Evolutionary conservation across 1,140 invertebrate genomes (phyloP).

Genomic region (Linepithema humile): DNA sequence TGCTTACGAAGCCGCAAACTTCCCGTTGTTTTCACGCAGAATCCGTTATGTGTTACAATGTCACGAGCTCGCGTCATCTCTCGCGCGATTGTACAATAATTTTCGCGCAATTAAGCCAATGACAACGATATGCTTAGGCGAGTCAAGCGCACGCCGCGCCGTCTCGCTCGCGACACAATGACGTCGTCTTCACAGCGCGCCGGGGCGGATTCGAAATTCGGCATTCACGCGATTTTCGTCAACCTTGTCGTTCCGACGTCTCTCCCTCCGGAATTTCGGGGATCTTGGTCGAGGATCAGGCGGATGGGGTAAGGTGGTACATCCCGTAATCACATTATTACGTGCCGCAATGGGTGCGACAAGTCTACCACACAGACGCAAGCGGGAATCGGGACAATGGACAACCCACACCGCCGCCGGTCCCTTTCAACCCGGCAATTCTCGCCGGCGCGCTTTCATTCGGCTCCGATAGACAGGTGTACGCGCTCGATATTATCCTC

Average conservation of each 20-base stretch:
- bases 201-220: background rate
- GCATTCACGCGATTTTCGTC: slow-evolving; percentile 38
- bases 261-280: background rate
- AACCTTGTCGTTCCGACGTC: slow-evolving; percentile 6
- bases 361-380: slow-evolving; percentile 33
- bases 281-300: slow-evolving; percentile 9
- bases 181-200: background rate
- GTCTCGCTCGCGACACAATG: slow-evolving; percentile 4
- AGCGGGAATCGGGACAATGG: slow-evolving; percentile 41
- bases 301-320: slow-evolving; percentile 14
- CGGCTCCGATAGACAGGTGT: slow-evolving; percentile 44
- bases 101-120: slow-evolving; percentile 39
- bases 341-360: slow-evolving; percentile 41
- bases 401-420: background rate
- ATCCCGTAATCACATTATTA: slow-evolving; percentile 55
- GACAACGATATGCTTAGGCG: slow-evolving; percentile 13
- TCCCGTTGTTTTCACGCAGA: background rate
- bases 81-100: slow-evolving; percentile 3
- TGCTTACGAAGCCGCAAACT: background rate
- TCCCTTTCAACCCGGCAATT: slow-evolving; percentile 42
- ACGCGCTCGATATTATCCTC: slow-evolving; percentile 46
- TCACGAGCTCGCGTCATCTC: background rate
- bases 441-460: slow-evolving; percentile 42
- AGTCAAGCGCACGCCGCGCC: slow-evolving; percentile 25
- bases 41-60: background rate